Conservation (phyloP, 2,888 invertebrate genomes). For the Hesperia comma region DNA sequence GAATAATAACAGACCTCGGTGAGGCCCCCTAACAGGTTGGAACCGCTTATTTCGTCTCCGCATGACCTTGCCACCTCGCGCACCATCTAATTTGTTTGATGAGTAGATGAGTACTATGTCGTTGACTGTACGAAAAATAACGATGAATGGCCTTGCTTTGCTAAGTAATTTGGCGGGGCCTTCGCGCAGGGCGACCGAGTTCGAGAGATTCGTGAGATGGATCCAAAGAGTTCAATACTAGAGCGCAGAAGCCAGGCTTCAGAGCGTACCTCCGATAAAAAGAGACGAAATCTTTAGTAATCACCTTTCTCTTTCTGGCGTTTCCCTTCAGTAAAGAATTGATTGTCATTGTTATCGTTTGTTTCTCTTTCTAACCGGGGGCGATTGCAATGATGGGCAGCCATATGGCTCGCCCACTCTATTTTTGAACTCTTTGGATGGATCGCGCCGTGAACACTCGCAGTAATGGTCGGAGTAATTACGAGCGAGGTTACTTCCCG, state of each 20-base stretch:
- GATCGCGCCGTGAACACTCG: not conserved
- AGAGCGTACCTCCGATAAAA: too few species aligned
- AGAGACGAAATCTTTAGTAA: too few species aligned
- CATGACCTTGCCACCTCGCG: not conserved
- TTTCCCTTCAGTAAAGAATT: too few species aligned
- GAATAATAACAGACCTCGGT: not conserved
- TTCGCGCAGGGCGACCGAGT: not conserved
- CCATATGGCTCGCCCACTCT: too few species aligned
- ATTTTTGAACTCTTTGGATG: too few species aligned
- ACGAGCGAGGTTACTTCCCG: conserved; percentile 30
- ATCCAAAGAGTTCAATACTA: too few species aligned
- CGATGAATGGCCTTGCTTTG: not conserved
- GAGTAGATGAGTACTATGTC: not conserved
- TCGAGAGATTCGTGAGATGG: not conserved
- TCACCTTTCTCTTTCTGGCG: too few species aligned
- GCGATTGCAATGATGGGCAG: too few species aligned
- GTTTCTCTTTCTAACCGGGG: too few species aligned
- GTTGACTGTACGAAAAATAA: too few species aligned
- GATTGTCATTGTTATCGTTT: too few species aligned
- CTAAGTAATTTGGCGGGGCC: not conserved
- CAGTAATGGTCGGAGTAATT: conserved; percentile 20
- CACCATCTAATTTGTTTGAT: not conserved
- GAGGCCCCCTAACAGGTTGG: not conserved
- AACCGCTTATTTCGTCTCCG: not conserved
- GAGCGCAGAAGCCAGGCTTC: too few species aligned